Evolutionary conservation across 2,797 vertebrate genomes (phyloP).

Genomic region (Lepidocolaptes lacrymiger): DNA sequence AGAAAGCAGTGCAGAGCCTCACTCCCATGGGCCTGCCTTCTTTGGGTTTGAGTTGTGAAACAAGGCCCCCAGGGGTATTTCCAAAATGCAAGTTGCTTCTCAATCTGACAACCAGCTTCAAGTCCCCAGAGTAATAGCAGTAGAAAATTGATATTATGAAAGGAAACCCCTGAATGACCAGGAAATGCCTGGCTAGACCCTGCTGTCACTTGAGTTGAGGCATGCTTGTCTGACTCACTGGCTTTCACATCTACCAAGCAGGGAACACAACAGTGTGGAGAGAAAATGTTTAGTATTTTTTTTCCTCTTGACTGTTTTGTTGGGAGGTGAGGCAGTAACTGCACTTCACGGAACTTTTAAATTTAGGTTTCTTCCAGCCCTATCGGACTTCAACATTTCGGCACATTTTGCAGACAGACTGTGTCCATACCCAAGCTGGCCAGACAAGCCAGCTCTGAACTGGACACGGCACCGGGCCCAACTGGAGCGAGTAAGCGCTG

Average conservation of each 20-base stretch:
- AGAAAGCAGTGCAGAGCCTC: slow-evolving; percentile 3
- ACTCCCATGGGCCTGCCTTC: not conserved
- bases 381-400: not conserved
- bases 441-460: not conserved
- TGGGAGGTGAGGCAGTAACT: not conserved
- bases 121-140: not conserved
- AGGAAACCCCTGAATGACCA: slow-evolving; percentile 38
- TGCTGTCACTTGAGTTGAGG: slow-evolving; percentile 27
- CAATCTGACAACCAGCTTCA: slow-evolving; percentile 14
- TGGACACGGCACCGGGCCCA: not conserved
- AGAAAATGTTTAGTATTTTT: not conserved
- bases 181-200: slow-evolving; percentile 53
- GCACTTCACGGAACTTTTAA: not conserved
- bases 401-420: not conserved
- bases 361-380: not conserved
- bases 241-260: not conserved
- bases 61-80: not conserved
- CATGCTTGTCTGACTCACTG: not conserved
- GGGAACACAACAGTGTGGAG: not conserved
- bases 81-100: slow-evolving; percentile 3
- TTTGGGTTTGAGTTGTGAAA: not conserved
- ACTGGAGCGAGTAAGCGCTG: not conserved
- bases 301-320: not conserved
- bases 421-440: not conserved
- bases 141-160: slow-evolving; percentile 17